phyloP scores from a whole-genome alignment of 2,113 vertebrate species.

The Silurus asotus region DNA sequence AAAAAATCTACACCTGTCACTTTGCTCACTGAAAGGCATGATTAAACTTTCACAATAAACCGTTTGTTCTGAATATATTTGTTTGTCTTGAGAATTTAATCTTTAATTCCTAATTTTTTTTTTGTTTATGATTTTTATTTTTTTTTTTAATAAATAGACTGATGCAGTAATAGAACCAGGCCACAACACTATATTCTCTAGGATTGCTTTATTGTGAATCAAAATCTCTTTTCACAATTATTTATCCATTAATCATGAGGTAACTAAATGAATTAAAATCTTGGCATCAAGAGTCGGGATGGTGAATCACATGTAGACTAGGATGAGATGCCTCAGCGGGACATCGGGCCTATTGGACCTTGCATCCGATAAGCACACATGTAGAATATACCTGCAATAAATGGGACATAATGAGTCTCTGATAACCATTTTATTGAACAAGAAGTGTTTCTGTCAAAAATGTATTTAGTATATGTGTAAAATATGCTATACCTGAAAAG shows the following conservation, averaged over 20 bases:
- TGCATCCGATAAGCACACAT: conserved; percentile 80
- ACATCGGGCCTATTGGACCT: conserved; percentile 71
- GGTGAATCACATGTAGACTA: conserved; percentile 67
- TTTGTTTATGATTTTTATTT: neutral
- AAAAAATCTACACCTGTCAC: neutral
- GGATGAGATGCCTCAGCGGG: conserved; percentile 63
- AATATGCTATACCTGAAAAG: conserved; percentile 72
- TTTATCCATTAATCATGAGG: conserved; percentile 61
- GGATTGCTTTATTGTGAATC: conserved; percentile 14
- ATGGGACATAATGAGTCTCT: neutral
- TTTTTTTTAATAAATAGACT: neutral
- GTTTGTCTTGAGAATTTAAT: neutral
- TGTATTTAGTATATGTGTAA: neutral
- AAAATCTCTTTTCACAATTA: conserved; percentile 43
- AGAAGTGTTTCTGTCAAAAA: neutral
- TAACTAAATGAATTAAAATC: conserved; percentile 65
- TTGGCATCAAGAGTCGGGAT: conserved; percentile 38
- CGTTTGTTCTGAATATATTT: neutral
- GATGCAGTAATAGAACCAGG: neutral
- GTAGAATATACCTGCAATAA: conserved; percentile 75
- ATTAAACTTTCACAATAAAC: conserved; percentile 28
- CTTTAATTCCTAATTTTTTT: neutral
- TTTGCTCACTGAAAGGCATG: conserved; percentile 45
- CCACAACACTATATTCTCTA: neutral
- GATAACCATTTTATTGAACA: neutral